These are phyloP conservation scores for Avahi laniger DNA, from an alignment of 2,797 vertebrate species.

Conservation along the genomic window DNA sequence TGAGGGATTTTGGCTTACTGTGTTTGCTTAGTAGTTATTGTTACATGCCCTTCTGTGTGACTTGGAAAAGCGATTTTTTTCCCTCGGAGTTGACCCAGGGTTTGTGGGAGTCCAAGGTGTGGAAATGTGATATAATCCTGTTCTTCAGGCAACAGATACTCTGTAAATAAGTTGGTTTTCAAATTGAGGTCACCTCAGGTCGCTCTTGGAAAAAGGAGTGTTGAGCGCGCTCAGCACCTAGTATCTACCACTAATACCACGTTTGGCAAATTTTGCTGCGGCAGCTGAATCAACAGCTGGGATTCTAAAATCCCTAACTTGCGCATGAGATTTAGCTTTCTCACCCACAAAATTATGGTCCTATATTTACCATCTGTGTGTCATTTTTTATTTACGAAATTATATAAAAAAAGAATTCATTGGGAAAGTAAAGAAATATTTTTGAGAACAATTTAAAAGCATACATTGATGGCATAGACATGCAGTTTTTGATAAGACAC, in stretches of 20 bases:
- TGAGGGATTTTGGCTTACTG: neutral
- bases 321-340: conserved; percentile 73
- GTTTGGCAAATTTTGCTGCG: conserved; percentile 62
- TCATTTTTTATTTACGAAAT: conserved; percentile 79
- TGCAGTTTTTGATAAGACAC: neutral
- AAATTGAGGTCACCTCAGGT: conserved; percentile 49
- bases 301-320: conserved; percentile 74
- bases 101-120: neutral
- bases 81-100: neutral
- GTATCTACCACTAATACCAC: conserved; percentile 18
- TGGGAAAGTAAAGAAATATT: conserved; percentile 53
- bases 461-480: neutral
- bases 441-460: conserved; percentile 59
- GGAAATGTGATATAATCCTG: neutral
- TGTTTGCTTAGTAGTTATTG: neutral
- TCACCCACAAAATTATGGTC: conserved; percentile 75
- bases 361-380: conserved; percentile 78
- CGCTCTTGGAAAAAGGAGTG: conserved; percentile 11
- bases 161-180: conserved; percentile 17
- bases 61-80: neutral
- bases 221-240: conserved; percentile 43
- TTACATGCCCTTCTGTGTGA: neutral
- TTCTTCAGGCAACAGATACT: neutral
- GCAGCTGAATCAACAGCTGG: conserved; percentile 77
- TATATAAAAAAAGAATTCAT: conserved; percentile 60